Conservation (phyloP, 2,888 invertebrate genomes). For the Hypomecis atomaria region DNA sequence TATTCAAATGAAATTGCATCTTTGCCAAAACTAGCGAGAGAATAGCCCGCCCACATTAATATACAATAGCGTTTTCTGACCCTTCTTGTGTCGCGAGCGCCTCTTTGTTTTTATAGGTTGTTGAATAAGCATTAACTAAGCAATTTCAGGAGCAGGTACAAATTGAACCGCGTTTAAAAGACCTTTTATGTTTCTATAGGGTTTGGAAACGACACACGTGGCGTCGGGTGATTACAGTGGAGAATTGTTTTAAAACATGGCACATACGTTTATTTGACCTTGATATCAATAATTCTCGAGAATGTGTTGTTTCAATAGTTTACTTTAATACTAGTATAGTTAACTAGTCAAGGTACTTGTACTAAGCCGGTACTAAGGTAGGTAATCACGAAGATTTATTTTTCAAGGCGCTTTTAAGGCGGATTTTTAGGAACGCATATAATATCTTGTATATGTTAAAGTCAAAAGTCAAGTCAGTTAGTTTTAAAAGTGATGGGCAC, state of each 20-base stretch:
- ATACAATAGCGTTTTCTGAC: constrained; percentile 79
- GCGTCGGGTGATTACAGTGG: constrained; percentile 41
- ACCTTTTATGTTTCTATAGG: constrained; percentile 56
- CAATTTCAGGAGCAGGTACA: constrained; percentile 66
- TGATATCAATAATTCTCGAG: no score
- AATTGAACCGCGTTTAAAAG: constrained; percentile 61
- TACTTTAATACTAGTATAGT: no score
- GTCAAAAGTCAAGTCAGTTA: no score
- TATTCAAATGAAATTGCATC: constrained; percentile 85
- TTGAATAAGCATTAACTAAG: constrained; percentile 77
- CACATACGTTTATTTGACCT: no score
- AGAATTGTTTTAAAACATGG: constrained; percentile 13
- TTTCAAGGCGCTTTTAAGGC: no score
- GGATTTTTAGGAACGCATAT: no score
- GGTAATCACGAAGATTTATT: no score
- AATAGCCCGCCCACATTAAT: constrained; percentile 76
- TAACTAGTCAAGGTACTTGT: no score
- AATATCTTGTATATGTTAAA: no score
- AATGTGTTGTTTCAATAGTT: no score
- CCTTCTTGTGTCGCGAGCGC: constrained; percentile 69
- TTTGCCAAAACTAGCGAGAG: constrained; percentile 83
- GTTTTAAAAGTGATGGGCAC: no score
- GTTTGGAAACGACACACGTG: constrained; percentile 49
- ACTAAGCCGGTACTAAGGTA: no score
- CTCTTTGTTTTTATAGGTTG: constrained; percentile 82